A percentile compares a stretch with the other conserved stretches of the same genome.
Evolutionary conservation across 2,888 invertebrate genomes (phyloP).

Genomic region (Drosophila algonquin): DNA sequence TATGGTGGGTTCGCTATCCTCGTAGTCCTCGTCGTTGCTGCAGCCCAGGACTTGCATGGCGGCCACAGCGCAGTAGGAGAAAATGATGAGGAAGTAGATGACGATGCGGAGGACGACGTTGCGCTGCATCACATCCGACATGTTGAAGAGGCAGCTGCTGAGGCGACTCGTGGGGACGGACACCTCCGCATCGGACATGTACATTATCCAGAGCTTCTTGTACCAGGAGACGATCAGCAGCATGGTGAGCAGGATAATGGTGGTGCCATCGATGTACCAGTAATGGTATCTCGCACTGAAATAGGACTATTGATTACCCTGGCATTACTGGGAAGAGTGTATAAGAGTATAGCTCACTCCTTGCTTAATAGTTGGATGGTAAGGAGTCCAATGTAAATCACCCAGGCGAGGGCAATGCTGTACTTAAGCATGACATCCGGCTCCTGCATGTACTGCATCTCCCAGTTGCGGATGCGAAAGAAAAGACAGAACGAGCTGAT

Average conservation of each 20-base stretch:
- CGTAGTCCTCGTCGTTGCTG: conserved; percentile 44
- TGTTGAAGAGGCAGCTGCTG: conserved; percentile 86
- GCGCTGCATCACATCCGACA: conserved; percentile 87
- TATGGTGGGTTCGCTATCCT: conserved; percentile 4
- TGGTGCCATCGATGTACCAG: conserved; percentile 84
- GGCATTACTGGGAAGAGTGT: too few species aligned
- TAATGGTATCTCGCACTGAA: conserved; percentile 67
- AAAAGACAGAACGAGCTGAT: conserved; percentile 86
- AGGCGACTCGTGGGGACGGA: conserved; percentile 85
- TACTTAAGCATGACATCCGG: conserved; percentile 94
- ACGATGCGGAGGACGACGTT: conserved; percentile 87
- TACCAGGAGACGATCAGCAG: conserved; percentile 91
- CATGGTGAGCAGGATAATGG: conserved; percentile 85
- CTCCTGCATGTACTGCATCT: conserved; percentile 89
- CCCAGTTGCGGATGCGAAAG: conserved; percentile 87
- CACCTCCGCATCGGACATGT: conserved; percentile 65
- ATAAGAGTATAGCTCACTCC: conserved; percentile 67
- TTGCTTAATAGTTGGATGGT: conserved; percentile 87
- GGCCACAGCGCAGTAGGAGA: conserved; percentile 86
- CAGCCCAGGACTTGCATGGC: conserved; percentile 71
- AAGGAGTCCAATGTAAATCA: conserved; percentile 86
- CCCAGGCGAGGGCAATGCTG: conserved; percentile 87
- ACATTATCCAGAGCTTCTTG: conserved; percentile 88
- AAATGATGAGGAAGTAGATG: conserved; percentile 88
- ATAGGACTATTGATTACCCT: not conserved